These are phyloP conservation scores for Fundulus diaphanus DNA, from an alignment of 2,797 vertebrate genomes.

Conservation along the genomic window DNA sequence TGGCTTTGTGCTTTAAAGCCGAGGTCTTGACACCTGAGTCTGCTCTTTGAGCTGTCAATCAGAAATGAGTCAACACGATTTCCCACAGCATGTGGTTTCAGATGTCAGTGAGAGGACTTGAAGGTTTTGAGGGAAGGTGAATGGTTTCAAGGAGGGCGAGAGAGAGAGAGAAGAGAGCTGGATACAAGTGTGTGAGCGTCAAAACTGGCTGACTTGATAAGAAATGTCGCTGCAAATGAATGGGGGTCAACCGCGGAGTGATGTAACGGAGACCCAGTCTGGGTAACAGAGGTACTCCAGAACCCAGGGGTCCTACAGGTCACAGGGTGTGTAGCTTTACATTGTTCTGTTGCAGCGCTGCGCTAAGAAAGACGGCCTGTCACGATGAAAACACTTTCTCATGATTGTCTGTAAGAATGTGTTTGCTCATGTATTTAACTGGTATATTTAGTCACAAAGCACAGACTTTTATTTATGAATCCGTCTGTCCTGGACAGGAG, in stretches of 20 bases:
- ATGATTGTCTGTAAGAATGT: constrained; percentile 75
- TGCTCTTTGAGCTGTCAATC: constrained; percentile 37
- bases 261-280: constrained; percentile 55
- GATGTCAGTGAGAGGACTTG: constrained; percentile 51
- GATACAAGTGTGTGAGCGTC: constrained; percentile 31
- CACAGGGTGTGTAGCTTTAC: constrained; percentile 71
- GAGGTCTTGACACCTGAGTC: constrained; percentile 61
- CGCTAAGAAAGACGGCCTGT: constrained; percentile 52
- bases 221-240: constrained; percentile 78
- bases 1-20: constrained; percentile 55
- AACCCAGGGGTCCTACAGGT: constrained; percentile 57
- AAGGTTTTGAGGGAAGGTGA: constrained; percentile 47
- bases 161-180: constrained; percentile 6
- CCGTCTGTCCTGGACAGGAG: constrained; percentile 6
- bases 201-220: constrained; percentile 77
- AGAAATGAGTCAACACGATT: constrained; percentile 62
- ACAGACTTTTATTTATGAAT: constrained; percentile 1
- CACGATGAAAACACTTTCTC: constrained; percentile 69
- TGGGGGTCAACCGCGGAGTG: constrained; percentile 72
- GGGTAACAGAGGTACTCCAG: constrained; percentile 45
- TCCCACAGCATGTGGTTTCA: constrained; percentile 66
- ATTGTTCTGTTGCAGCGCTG: constrained; percentile 70
- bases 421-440: constrained; percentile 48
- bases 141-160: constrained; percentile 15
- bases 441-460: constrained; percentile 9